phyloP scores from a whole-genome alignment of 92 coral and sea anemone genomes.

The Scolanthus callimorphus region DNA sequence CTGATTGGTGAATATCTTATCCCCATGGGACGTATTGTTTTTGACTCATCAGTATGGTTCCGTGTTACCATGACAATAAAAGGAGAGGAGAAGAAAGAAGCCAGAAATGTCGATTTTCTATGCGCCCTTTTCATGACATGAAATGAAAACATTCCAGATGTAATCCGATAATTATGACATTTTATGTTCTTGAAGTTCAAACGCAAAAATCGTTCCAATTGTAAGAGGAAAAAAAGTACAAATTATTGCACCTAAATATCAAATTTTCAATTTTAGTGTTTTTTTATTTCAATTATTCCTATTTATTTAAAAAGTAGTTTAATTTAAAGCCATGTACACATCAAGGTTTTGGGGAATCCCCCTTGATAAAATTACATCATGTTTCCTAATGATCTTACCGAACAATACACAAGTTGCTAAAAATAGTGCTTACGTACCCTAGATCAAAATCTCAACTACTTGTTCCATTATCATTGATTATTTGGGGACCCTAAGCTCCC shows the following conservation, averaged over 20 bases:
- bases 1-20: slow-evolving; percentile 59
- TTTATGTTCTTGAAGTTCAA: no score
- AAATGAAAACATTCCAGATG: no score
- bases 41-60: neutral
- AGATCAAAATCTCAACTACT: no score
- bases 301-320: neutral
- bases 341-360: neutral
- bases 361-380: neutral
- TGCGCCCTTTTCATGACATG: neutral
- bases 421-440: no score
- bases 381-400: neutral
- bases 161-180: no score
- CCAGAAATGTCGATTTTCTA: neutral
- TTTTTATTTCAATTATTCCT: no score
- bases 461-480: no score
- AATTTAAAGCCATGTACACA: no score
- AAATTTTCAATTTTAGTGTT: no score
- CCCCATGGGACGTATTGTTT: slow-evolving; percentile 43
- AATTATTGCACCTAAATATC: no score
- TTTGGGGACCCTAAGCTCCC: no score
- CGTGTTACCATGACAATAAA: neutral
- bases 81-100: neutral
- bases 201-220: neutral
- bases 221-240: no score
- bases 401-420: neutral